Evolutionary conservation across 2,113 vertebrate species (phyloP), one percentile per base, ranked within the genome.

Genomic region (Megaptera novaeangliae): DNA sequence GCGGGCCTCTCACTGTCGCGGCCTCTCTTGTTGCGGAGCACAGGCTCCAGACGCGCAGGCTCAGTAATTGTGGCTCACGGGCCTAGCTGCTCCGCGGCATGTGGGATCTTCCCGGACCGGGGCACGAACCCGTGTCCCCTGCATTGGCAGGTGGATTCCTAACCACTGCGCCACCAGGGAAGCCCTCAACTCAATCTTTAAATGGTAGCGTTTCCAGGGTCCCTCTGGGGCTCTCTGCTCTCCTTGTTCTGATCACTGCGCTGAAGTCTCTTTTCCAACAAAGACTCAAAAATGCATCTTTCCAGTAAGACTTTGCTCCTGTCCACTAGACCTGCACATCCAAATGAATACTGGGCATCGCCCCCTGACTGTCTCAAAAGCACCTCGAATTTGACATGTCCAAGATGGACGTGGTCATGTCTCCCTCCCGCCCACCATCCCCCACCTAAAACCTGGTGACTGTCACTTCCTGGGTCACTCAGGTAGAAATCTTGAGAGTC

Each of bases 191-290:
- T 92, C 83, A 25, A 71, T 84, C 46, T 71, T 96, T 96, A 96
- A 96, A 94, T n/a, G 41, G 59, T 31, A 91, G 52, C 39, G 2
- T 92, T 92, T 97, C 69, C 68, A 90, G 94, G 59, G 83, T 44
- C 39, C 81, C 29, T 75, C 59, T 57, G 52, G 89, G 83, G 64
- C 85, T 95, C 68, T 97, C 92, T 69, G 6, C 39, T 91, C 61
- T 87, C n/a, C 55, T 96, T n/a, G 14, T 92, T 92, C 75, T 55
- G 66, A 72, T 97, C 95, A n/a, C 46, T 46, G 7, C 17, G 41
- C 77, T 90, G 57, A n/a, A 39, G 87, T 86, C 84, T 94, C 64
- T 68, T 87, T 92, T 91, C 82, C 52, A 95, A 63, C 83, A 92
- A 52, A 92, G 82, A 63, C 55, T 74, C 57, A 89, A 46, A 95